A percentile compares a stretch with the other conserved stretches of the same genome.
Conservation (phyloP, 2,113 vertebrate species). For the Morone saxatilis region DNA sequence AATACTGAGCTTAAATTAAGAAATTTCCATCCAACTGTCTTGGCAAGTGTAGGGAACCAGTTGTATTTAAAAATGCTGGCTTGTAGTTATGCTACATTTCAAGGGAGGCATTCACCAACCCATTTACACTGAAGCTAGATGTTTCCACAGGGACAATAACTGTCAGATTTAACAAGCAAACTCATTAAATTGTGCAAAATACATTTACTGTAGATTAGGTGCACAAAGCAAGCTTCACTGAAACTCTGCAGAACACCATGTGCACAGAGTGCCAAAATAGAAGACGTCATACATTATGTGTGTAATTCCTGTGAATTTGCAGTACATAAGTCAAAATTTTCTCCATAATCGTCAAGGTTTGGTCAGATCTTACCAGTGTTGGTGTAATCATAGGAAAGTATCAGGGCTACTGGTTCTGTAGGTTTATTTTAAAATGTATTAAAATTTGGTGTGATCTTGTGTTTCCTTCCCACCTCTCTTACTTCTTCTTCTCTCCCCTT, state of each 20-base stretch:
- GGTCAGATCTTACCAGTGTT: background rate
- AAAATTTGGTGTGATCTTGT: background rate
- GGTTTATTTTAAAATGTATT: constrained; percentile 5
- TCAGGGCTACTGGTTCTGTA: background rate
- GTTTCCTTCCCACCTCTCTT: background rate
- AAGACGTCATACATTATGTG: background rate
- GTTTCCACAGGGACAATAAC: constrained; percentile 40
- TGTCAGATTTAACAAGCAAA: constrained; percentile 24
- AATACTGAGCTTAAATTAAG: constrained; percentile 12
- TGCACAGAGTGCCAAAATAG: background rate
- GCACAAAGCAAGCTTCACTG: background rate
- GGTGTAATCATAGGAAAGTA: background rate
- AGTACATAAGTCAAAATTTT: background rate
- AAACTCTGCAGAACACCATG: background rate
- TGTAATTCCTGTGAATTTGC: background rate
- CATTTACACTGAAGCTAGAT: constrained; percentile 11
- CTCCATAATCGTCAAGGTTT: background rate
- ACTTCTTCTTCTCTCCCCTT: background rate
- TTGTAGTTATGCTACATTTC: constrained; percentile 24
- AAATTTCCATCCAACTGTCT: background rate
- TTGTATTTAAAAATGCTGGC: constrained; percentile 16
- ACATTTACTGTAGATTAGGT: constrained; percentile 8
- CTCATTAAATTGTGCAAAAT: background rate
- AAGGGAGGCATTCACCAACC: constrained; percentile 28
- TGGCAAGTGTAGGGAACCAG: background rate